Base-by-base conservation (phyloP, 2,113 vertebrate species). In the Arenaria interpres region DNA sequence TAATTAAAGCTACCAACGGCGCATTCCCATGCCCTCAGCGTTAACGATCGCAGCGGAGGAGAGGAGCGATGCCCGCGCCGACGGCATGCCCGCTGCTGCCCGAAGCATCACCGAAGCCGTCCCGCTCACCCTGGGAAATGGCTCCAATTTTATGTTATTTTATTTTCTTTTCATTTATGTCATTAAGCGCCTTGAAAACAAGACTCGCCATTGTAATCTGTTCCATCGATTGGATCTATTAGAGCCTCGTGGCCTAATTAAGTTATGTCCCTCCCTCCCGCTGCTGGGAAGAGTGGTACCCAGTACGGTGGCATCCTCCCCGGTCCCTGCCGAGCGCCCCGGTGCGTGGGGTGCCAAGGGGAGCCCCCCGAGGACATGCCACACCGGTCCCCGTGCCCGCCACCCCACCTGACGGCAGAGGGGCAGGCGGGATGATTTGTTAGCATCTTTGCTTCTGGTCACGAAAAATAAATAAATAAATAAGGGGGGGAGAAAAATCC, bases 1-100 rank as follows among this genome's bases (percentile, higher is more conserved):
- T 95, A 97, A 98, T 98, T 97, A 97, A 97, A 96, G 79, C 94
- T 93, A 88, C 94, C 94, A 20, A 15, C 41, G 12, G 90, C 43
- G 74, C 96, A 85, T 88, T 93, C 93, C 96, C 88, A 25, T 50
- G 37, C 85, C 85, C 92, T 43, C 30, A 2, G 94, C 20, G 68
- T 68, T 92, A 88, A 86, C 30, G 85, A 46, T 23, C 59, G 94
- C 94, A 6, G 85, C 94, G 60, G 88, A 82, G 78, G 88, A 88
- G 81, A 63, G 84, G 71, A 48, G 76, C 46, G 4, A 25, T 9
- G 15, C 51, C 69, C 8, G 1, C 4, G 27, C n/a, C 51, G 6
- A 32, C 11, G 2, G 41, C 8, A 2, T 1, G 3, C 69, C 45
- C 15, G 2, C 43, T 7, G 10, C 53, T 8, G 43, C 80, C 12